Conservation (phyloP, 2,888 invertebrate genomes). For the Aspidiotus destructor region DNA sequence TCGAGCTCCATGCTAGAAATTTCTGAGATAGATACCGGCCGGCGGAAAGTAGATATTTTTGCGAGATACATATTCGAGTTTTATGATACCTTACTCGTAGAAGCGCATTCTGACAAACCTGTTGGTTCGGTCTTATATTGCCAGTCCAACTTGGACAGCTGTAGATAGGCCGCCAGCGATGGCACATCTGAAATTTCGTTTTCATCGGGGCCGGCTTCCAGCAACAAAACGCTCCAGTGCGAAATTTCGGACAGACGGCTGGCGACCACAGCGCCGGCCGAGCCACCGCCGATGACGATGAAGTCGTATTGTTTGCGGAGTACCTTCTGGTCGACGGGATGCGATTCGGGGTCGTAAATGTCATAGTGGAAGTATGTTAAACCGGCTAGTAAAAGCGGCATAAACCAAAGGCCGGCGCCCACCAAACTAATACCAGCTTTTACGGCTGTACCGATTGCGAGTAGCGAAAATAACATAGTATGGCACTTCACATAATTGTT, state of each 20-base stretch:
- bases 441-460: constrained; percentile 38
- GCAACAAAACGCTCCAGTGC: constrained; percentile 64
- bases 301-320: constrained; percentile 71
- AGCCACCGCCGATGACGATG: constrained; percentile 73
- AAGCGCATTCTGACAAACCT: constrained; percentile 39
- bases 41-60: no score
- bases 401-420: constrained; percentile 61
- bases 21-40: no score
- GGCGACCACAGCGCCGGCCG: constrained; percentile 82
- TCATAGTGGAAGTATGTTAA: constrained; percentile 72
- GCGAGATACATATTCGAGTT: no score
- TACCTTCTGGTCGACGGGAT: constrained; percentile 58
- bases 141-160: constrained; percentile 79
- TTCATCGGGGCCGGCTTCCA: constrained; percentile 80
- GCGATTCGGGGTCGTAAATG: constrained; percentile 68
- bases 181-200: constrained; percentile 82
- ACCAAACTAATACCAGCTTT: constrained; percentile 39
- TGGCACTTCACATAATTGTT: constrained; percentile 28
- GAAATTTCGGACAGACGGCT: constrained; percentile 65
- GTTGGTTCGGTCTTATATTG: constrained; percentile 80
- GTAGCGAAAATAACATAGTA: constrained; percentile 39
- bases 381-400: constrained; percentile 71
- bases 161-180: constrained; percentile 74
- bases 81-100: no score
- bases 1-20: no score